Evolutionary conservation across 2,797 vertebrate genomes (phyloP).

Genomic region (Phoxinus dragarum): DNA sequence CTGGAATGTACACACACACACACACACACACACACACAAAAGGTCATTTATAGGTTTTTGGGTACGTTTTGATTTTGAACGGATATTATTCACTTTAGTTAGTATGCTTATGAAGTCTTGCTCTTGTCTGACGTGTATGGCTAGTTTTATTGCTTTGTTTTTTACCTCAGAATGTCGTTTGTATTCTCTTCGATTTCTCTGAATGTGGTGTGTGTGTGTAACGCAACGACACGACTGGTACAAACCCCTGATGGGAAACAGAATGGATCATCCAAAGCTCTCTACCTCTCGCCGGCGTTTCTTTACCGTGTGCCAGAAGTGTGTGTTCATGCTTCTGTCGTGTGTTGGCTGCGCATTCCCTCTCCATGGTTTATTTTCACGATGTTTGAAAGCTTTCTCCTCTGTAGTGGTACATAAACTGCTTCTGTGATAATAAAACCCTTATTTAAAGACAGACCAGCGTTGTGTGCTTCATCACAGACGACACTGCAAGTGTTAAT

Average conservation of each 20-base stretch:
- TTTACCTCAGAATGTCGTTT: constrained; percentile 68
- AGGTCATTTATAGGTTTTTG: too few relatives aligned
- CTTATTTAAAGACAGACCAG: constrained; percentile 23
- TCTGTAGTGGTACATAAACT: constrained; percentile 81
- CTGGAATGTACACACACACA: too few relatives aligned
- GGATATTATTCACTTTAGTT: too few relatives aligned
- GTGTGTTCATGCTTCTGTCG: constrained; percentile 63
- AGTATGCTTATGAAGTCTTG: too few relatives aligned
- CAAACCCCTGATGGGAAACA: constrained; percentile 60
- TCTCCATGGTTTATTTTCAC: constrained; percentile 58
- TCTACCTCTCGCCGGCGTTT: constrained; percentile 64
- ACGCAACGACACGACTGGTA: constrained; percentile 60
- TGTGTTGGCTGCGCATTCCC: constrained; percentile 72
- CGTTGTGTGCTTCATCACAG: background rate
- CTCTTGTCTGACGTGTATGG: background rate
- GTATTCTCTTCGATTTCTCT: constrained; percentile 10
- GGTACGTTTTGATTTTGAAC: too few relatives aligned
- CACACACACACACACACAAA: too few relatives aligned
- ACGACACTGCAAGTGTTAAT: too few relatives aligned
- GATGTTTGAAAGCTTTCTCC: constrained; percentile 69
- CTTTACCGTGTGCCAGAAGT: constrained; percentile 53
- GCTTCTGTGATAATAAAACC: constrained; percentile 84
- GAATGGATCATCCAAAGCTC: constrained; percentile 70
- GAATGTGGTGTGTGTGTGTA: background rate
- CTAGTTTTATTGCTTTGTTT: constrained; percentile 43